phyloP scores from a whole-genome alignment of 2,888 invertebrate species.

The Orchesellides sinensis region DNA sequence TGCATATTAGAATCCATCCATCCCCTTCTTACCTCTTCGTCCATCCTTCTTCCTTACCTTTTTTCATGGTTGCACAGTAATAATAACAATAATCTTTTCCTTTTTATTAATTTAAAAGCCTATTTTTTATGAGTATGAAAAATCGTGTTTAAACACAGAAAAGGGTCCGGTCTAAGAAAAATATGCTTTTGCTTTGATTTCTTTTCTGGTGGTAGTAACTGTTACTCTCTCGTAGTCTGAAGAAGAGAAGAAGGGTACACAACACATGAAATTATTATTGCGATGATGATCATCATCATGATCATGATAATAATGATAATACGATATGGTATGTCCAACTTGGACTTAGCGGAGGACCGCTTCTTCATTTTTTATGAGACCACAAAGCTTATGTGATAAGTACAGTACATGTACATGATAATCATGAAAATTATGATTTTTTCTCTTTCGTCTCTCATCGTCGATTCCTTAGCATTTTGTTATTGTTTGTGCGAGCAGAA shows the following conservation, averaged over 20 bases:
- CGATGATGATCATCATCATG: constrained; percentile 1
- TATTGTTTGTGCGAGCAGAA: too few species aligned
- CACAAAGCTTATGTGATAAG: constrained; percentile 12
- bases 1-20: constrained; percentile 12
- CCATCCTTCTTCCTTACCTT: constrained; percentile 8
- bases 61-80: constrained; percentile 27
- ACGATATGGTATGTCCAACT: too few species aligned
- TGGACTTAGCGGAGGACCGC: constrained; percentile 12
- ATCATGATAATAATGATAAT: too few species aligned
- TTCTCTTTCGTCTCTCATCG: constrained; percentile 10
- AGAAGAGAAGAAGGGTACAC: constrained; percentile 37
- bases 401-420: constrained; percentile 28
- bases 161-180: constrained; percentile 45
- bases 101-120: constrained; percentile 67
- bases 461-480: neutral
- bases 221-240: too few species aligned
- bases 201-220: too few species aligned
- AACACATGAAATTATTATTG: constrained; percentile 12
- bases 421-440: constrained; percentile 65
- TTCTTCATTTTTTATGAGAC: constrained; percentile 14
- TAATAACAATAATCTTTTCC: constrained; percentile 65
- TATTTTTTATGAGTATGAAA: constrained; percentile 61
- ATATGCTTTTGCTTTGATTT: too few species aligned
- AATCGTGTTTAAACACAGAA: constrained; percentile 32
- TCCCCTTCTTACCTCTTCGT: neutral